phyloP scores from a whole-genome alignment of 2,797 vertebrate species.

The Chromis chromis region DNA sequence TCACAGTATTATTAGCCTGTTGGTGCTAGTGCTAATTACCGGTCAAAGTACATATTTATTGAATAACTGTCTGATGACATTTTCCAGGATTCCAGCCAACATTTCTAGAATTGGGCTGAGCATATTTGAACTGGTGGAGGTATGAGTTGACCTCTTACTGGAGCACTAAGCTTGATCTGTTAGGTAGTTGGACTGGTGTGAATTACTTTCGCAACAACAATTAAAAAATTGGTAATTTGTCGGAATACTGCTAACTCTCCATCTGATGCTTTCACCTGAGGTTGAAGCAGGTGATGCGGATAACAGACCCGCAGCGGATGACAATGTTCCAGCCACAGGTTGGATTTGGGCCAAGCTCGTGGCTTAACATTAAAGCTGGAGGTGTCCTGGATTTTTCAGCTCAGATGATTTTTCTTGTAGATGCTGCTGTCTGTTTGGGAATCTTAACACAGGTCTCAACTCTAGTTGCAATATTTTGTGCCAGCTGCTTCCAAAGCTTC shows the following conservation, averaged over 20 bases:
- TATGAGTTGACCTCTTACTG: background rate
- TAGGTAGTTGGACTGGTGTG: background rate
- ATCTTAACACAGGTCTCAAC: background rate
- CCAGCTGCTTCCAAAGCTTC: constrained; percentile 21
- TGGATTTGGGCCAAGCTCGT: constrained; percentile 5
- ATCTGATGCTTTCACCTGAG: background rate
- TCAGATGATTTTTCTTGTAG: constrained; percentile 7
- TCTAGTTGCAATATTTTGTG: background rate
- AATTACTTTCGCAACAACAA: background rate
- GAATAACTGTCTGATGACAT: background rate
- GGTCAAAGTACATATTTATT: too few species aligned
- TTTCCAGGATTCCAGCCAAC: background rate
- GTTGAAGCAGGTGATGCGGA: constrained; percentile 4
- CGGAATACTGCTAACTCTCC: background rate
- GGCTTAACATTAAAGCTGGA: constrained; percentile 21
- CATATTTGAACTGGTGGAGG: background rate
- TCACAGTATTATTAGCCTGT: background rate
- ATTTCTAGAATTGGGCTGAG: background rate
- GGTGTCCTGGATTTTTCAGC: constrained; percentile 33
- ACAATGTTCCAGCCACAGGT: background rate
- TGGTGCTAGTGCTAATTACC: too few species aligned
- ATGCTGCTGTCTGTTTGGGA: constrained; percentile 9
- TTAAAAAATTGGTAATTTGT: background rate
- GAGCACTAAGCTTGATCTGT: background rate
- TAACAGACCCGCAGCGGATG: background rate